Evolutionary conservation across 1,140 invertebrate species (phyloP).

Genomic region (Daktulosphaira vitifoliae): DNA sequence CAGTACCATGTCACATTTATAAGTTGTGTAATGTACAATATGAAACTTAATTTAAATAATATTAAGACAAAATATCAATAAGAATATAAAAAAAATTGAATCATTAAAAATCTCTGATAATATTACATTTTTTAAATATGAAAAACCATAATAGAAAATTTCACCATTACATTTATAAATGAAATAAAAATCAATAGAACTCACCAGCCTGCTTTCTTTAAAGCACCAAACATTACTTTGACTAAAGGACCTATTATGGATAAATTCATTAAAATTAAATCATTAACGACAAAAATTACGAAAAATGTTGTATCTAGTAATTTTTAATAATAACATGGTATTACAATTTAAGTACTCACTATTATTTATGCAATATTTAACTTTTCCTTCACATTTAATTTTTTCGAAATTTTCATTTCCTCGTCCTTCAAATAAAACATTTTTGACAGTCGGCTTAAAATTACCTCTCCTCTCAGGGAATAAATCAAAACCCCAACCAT

Average conservation of each 20-base stretch:
- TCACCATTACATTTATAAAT: too few relatives aligned
- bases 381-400: constrained; percentile 71
- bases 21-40: too few relatives aligned
- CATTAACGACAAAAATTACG: too few relatives aligned
- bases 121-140: too few relatives aligned
- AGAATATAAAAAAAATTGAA: constrained; percentile 33
- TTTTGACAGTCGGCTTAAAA: constrained; percentile 49
- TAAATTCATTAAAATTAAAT: constrained; percentile 32
- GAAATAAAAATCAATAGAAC: too few relatives aligned
- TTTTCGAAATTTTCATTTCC: constrained; percentile 59
- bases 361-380: constrained; percentile 62
- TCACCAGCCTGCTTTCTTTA: constrained; percentile 76
- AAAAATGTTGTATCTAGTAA: too few relatives aligned
- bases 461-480: constrained; percentile 71
- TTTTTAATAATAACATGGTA: too few relatives aligned
- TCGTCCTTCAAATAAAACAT: constrained; percentile 52
- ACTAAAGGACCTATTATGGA: constrained; percentile 62
- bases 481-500: constrained; percentile 61
- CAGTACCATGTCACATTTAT: too few relatives aligned
- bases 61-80: neutral
- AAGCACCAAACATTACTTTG: constrained; percentile 73
- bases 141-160: too few relatives aligned
- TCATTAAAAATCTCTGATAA: too few relatives aligned
- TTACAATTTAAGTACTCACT: constrained; percentile 47
- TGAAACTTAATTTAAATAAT: neutral